Conservation (phyloP, 2,888 invertebrate genomes). For the Cyclophora punctaria region DNA sequence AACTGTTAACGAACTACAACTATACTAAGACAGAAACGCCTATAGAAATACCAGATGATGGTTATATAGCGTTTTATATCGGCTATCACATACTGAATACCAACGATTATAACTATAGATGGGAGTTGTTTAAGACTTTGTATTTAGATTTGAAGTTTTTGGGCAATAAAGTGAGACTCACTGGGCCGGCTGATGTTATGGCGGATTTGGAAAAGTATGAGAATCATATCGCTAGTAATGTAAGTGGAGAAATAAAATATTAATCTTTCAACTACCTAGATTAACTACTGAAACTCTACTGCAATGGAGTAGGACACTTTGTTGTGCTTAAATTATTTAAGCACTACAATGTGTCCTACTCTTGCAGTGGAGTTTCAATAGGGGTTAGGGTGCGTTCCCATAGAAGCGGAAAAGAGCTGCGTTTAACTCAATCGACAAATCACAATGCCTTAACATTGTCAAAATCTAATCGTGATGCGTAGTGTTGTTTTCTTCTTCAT, state of each 20-base stretch:
- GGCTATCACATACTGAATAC: slow-evolving; percentile 80
- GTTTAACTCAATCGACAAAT: no score
- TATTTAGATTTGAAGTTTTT: slow-evolving; percentile 82
- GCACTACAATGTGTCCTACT: no score
- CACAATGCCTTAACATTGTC: no score
- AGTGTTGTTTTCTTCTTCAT: no score
- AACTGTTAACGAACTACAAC: slow-evolving; percentile 76
- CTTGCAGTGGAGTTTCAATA: no score
- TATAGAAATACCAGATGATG: slow-evolving; percentile 79
- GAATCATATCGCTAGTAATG: slow-evolving; percentile 68
- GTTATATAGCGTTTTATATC: slow-evolving; percentile 82
- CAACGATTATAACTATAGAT: slow-evolving; percentile 49
- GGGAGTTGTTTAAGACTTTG: slow-evolving; percentile 73
- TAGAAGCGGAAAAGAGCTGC: no score
- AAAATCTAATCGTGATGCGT: no score
- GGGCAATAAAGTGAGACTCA: slow-evolving; percentile 79
- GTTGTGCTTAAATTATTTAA: no score
- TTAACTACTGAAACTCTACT: no score
- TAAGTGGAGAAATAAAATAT: slow-evolving; percentile 41
- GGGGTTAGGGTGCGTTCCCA: no score
- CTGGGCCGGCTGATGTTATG: slow-evolving; percentile 81
- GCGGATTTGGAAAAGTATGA: slow-evolving; percentile 80
- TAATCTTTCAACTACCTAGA: background rate
- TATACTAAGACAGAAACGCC: slow-evolving; percentile 65
- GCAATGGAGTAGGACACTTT: no score